Conservation (phyloP, 2,113 vertebrate species). For the Catagonus wagneri region DNA sequence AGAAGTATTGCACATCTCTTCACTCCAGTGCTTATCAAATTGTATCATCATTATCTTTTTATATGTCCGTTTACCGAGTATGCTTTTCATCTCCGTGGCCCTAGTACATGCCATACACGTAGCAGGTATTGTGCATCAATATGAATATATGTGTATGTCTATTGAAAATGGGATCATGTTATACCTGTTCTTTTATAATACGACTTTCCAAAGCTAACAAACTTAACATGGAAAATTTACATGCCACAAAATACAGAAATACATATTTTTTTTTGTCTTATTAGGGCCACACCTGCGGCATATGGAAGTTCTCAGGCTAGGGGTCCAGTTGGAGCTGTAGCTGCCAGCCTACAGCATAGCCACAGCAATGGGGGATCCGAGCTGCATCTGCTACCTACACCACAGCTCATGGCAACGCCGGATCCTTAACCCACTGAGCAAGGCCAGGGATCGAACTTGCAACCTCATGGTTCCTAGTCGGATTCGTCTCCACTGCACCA, state of each 20-base stretch:
- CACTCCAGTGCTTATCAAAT: background rate
- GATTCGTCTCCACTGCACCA: no score
- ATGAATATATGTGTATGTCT: background rate
- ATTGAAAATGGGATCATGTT: background rate
- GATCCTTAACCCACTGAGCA: no score
- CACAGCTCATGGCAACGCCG: no score
- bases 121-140: background rate
- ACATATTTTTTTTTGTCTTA: no score
- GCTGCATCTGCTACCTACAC: no score
- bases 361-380: no score
- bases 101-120: background rate
- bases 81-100: background rate
- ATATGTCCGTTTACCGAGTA: background rate
- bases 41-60: background rate
- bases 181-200: background rate
- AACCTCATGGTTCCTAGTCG: no score
- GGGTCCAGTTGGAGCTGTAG: no score
- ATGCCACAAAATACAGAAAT: background rate
- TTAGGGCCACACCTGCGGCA: no score
- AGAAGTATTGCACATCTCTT: background rate
- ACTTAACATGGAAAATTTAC: background rate
- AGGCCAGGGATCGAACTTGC: no score
- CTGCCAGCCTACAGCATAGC: no score
- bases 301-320: no score
- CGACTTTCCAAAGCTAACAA: slow-evolving; percentile 44